These are phyloP conservation scores for Schizopygopsis pylzovi DNA, from an alignment of 2,797 vertebrate species.

Conservation along the genomic window DNA sequence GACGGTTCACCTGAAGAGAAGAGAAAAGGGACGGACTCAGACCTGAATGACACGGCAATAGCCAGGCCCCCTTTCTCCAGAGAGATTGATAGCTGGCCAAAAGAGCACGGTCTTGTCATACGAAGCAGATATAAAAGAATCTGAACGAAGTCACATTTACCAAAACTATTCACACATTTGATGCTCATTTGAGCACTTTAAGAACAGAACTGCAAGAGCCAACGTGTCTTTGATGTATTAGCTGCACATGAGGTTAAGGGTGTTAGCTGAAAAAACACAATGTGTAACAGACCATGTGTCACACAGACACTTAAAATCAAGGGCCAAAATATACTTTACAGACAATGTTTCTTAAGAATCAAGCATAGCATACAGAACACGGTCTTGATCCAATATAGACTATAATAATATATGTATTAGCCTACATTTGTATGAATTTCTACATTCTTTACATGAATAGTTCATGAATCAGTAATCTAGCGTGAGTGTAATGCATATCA, in stretches of 20 bases:
- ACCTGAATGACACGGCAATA: constrained; percentile 1
- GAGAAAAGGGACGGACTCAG: background rate
- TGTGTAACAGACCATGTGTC: constrained; percentile 6
- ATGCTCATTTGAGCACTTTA: constrained; percentile 2
- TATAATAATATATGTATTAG: background rate
- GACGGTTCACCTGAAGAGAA: constrained; percentile 54
- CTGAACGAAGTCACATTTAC: background rate
- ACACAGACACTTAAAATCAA: background rate
- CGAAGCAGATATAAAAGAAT: background rate
- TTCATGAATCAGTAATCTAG: background rate
- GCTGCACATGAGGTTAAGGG: background rate
- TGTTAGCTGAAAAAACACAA: constrained; percentile 8
- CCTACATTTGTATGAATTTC: background rate
- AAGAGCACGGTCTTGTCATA: constrained; percentile 9
- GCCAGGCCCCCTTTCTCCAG: background rate
- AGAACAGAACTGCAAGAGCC: constrained; percentile 2
- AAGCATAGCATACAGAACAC: background rate
- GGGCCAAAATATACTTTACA: background rate
- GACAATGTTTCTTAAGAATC: background rate
- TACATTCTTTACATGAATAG: background rate
- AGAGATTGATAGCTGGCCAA: background rate
- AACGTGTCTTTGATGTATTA: constrained; percentile 10
- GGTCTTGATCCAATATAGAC: background rate
- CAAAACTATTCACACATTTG: background rate
- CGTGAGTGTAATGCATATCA: background rate